These are phyloP conservation scores for Pachypeltis micranthus DNA, from an alignment of 1,140 invertebrate genomes.

Conservation along the genomic window DNA sequence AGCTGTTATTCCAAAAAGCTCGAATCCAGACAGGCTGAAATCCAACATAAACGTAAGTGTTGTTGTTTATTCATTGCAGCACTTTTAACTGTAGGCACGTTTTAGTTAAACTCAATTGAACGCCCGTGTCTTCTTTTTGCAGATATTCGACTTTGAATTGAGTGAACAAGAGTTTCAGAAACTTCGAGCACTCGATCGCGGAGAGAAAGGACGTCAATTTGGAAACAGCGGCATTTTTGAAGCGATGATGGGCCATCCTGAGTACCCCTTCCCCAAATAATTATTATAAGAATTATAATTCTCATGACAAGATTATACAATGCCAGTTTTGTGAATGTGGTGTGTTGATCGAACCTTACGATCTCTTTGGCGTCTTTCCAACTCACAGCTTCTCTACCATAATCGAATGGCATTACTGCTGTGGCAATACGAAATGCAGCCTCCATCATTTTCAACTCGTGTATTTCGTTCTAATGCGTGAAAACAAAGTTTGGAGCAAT, in stretches of 20 bases:
- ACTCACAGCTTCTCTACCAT: no score
- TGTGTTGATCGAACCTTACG: no score
- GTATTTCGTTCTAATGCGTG: no score
- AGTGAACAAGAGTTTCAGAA: conserved; percentile 38
- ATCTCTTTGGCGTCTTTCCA: no score
- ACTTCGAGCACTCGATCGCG: conserved; percentile 42
- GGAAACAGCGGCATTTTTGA: not conserved
- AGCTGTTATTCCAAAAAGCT: conserved; percentile 74
- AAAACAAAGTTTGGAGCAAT: no score
- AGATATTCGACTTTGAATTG: conserved; percentile 45
- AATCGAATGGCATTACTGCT: no score
- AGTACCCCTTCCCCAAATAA: conserved; percentile 12
- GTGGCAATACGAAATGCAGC: no score
- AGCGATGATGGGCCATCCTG: conserved; percentile 8
- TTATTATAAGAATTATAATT: no score
- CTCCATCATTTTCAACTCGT: no score
- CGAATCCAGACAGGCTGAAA: conserved; percentile 53
- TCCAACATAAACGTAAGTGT: conserved; percentile 42
- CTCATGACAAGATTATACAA: no score
- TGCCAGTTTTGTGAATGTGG: no score
- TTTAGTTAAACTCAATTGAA: not conserved
- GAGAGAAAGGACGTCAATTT: conserved; percentile 39
- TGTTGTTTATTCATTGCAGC: not conserved
- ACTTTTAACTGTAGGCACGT: not conserved
- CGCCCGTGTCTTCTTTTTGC: conserved; percentile 40